A percentile compares a stretch with the other conserved stretches of the same genome.
Conservation (phyloP, 2,113 vertebrate species). For the Hipposideros armiger region DNA sequence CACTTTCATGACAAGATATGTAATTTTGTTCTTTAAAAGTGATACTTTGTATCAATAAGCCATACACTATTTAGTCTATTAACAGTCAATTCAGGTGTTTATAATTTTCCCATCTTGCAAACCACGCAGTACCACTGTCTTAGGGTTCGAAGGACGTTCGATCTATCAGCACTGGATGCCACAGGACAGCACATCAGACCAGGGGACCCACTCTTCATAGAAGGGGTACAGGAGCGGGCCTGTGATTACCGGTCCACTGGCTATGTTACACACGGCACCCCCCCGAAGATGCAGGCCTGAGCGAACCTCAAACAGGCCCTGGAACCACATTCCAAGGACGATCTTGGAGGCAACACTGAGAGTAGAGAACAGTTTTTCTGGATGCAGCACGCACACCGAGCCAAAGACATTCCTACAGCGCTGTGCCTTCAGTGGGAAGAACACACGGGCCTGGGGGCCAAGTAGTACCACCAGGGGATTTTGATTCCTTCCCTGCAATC, state of each 20-base stretch:
- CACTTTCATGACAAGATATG: neutral
- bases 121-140: neutral
- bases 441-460: neutral
- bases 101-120: neutral
- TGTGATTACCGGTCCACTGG: neutral
- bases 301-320: neutral
- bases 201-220: neutral
- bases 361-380: neutral
- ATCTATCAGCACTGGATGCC: neutral
- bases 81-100: neutral
- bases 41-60: neutral
- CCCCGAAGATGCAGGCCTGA: neutral
- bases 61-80: neutral
- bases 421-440: neutral
- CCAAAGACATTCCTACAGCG: neutral
- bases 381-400: neutral
- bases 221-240: neutral
- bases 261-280: neutral
- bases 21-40: neutral
- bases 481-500: neutral
- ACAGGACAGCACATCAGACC: neutral
- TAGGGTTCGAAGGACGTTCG: neutral
- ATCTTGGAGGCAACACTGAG: neutral
- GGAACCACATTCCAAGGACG: neutral
- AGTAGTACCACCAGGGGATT: neutral